Percentiles rank a stretch among this genome's conserved stretches.
These are phyloP conservation scores for Sebastolobus altivelis DNA, from an alignment of 2,797 vertebrate genomes.

Conservation along the genomic window DNA sequence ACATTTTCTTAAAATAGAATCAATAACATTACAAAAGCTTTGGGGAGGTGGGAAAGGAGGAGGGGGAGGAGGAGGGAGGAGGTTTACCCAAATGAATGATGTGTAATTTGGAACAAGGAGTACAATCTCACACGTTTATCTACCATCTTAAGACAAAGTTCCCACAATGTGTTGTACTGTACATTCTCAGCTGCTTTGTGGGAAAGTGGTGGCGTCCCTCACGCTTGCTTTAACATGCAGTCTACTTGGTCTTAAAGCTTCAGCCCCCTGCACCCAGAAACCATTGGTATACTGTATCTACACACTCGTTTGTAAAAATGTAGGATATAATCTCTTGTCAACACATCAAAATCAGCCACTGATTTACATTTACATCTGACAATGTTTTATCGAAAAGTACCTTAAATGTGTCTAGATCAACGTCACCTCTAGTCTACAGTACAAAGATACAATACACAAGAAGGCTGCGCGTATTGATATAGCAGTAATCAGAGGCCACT, in stretches of 20 bases:
- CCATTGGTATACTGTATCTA: slow-evolving; percentile 62
- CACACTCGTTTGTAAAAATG: slow-evolving; percentile 59
- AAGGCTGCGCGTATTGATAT: slow-evolving; percentile 70
- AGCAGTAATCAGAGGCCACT: slow-evolving; percentile 73
- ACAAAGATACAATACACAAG: slow-evolving; percentile 79
- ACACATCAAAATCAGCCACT: slow-evolving; percentile 76
- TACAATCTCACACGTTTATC: slow-evolving; percentile 81
- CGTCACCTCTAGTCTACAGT: slow-evolving; percentile 80
- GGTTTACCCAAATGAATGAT: slow-evolving; percentile 72
- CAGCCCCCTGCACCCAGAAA: slow-evolving; percentile 55
- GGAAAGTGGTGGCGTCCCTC: slow-evolving; percentile 65
- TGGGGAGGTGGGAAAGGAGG: slow-evolving; percentile 55
- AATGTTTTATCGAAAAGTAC: slow-evolving; percentile 64
- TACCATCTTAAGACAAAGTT: slow-evolving; percentile 71
- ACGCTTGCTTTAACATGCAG: slow-evolving; percentile 60
- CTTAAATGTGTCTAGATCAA: slow-evolving; percentile 78
- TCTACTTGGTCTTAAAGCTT: slow-evolving; percentile 76
- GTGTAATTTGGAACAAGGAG: slow-evolving; percentile 75
- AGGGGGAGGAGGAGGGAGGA: not conserved
- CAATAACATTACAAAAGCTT: slow-evolving; percentile 88
- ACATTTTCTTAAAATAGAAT: slow-evolving; percentile 90
- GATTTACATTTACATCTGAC: slow-evolving; percentile 77
- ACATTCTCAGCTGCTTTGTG: slow-evolving; percentile 75
- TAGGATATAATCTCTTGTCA: slow-evolving; percentile 72
- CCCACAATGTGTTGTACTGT: slow-evolving; percentile 71